phyloP scores from a whole-genome alignment of 2,113 vertebrate genomes.

The Macrotis lagotis region DNA sequence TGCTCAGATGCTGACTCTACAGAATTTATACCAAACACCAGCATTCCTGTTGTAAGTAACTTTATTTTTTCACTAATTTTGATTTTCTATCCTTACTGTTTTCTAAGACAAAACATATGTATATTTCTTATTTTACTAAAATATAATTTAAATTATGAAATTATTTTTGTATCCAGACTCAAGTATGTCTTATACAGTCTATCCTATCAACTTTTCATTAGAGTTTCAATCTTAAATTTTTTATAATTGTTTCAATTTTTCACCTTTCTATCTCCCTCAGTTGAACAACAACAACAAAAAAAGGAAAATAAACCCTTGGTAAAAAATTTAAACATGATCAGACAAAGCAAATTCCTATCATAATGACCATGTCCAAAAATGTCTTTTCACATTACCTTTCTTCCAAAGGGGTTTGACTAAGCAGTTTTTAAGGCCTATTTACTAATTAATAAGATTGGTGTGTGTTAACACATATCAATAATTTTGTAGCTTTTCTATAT shows the following conservation, averaged over 20 bases:
- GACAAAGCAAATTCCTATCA: neutral
- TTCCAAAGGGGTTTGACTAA: neutral
- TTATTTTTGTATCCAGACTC: conserved; percentile 11
- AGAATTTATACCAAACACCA: conserved; percentile 85
- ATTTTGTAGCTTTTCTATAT: neutral
- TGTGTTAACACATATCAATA: neutral
- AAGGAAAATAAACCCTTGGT: neutral
- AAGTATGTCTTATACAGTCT: conserved; percentile 14
- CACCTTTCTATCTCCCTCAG: neutral
- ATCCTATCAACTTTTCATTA: conserved; percentile 19
- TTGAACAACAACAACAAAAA: neutral
- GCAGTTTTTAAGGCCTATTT: neutral
- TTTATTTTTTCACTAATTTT: conserved; percentile 39
- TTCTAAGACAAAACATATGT: neutral
- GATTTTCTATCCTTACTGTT: conserved; percentile 43
- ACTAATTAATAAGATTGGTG: no score
- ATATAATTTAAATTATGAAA: conserved; percentile 7
- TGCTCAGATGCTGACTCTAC: conserved; percentile 87
- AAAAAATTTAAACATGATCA: neutral
- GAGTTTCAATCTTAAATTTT: neutral
- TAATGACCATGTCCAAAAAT: neutral
- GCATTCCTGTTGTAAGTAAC: conserved; percentile 84
- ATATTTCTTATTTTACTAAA: neutral
- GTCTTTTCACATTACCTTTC: neutral
- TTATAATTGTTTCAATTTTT: neutral